phyloP scores from a whole-genome alignment of 2,888 invertebrate species.

The Empis livida region DNA sequence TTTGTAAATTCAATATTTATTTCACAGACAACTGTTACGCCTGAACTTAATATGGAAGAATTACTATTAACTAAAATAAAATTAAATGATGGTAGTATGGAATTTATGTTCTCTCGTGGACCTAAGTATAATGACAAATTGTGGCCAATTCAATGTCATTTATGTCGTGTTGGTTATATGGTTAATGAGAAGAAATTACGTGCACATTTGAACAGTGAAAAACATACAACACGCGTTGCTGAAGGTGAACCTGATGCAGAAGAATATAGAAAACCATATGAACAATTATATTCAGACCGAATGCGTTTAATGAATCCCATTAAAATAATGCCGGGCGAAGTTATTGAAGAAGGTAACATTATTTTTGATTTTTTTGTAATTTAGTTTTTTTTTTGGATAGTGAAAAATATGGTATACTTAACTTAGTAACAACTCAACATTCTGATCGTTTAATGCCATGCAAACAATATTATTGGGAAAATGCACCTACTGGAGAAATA shows the following conservation, averaged over 20 bases:
- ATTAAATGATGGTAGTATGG: constrained; percentile 7
- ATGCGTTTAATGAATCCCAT: constrained; percentile 3
- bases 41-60: not conserved
- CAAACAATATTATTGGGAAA: not conserved
- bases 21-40: too few species aligned
- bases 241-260: constrained; percentile 2
- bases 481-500: not conserved
- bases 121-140: constrained; percentile 9
- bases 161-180: constrained; percentile 8
- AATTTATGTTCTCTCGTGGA: constrained; percentile 8
- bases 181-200: constrained; percentile 3
- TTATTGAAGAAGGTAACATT: constrained; percentile 8
- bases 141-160: constrained; percentile 11
- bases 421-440: not conserved
- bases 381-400: too few species aligned
- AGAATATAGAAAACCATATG: constrained; percentile 6
- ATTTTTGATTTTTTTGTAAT: not conserved
- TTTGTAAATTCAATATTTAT: too few species aligned
- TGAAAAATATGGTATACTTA: not conserved
- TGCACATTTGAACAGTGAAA: constrained; percentile 4
- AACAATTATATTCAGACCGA: constrained; percentile 1
- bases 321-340: constrained; percentile 10
- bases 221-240: constrained; percentile 3
- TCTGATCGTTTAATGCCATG: not conserved
- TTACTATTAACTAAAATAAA: constrained; percentile 2